Evolutionary conservation across 2,113 vertebrate species (phyloP).

Genomic region (Anarhynchus alexandrinus): DNA sequence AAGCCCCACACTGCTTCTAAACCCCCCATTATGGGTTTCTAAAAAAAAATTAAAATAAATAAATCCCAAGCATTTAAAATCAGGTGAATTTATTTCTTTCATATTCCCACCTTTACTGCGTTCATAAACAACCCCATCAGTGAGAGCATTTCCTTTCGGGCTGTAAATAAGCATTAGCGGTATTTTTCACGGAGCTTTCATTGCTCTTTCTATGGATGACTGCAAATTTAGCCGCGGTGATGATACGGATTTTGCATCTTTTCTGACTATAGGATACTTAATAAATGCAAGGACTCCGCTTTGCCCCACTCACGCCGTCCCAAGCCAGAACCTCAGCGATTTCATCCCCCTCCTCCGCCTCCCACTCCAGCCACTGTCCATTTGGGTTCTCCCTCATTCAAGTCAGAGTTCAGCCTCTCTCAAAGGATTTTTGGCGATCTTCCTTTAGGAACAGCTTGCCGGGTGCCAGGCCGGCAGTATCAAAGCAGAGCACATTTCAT

Average conservation of each 20-base stretch:
- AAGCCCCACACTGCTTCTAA: not conserved
- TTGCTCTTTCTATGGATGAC: not conserved
- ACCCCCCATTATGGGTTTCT: not conserved
- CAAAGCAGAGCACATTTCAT: not conserved
- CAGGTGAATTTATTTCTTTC: not conserved
- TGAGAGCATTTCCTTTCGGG: not conserved
- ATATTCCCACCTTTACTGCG: accelerated
- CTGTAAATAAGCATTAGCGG: not conserved
- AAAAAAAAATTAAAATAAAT: not conserved
- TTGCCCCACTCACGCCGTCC: not conserved
- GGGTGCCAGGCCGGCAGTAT: not conserved
- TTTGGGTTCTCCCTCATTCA: not conserved
- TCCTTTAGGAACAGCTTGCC: not conserved
- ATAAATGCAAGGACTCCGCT: not conserved
- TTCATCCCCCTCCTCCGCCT: not conserved
- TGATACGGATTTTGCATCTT: not conserved
- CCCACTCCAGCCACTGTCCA: not conserved
- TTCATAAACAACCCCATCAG: not conserved
- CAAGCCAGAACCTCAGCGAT: not conserved
- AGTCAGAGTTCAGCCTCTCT: not conserved
- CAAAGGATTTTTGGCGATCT: not conserved
- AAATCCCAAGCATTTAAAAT: not conserved
- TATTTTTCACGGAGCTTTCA: not conserved
- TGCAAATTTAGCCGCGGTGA: not conserved
- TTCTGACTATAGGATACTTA: not conserved